phyloP scores from a whole-genome alignment of 2,113 vertebrate genomes.

The Empidonax traillii region DNA sequence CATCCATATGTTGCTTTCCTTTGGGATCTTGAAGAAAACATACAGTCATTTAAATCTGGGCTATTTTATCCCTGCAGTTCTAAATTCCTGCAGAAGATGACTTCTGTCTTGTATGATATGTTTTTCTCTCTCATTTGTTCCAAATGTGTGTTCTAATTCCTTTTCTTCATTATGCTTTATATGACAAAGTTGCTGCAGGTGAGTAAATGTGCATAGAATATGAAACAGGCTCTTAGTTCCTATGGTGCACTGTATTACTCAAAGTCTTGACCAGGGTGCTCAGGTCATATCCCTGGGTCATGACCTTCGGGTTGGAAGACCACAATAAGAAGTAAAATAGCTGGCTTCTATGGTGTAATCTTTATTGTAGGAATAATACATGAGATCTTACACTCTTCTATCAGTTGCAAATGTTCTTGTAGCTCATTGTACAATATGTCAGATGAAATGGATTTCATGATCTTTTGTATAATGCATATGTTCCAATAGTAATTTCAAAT shows the following conservation, averaged over 20 bases:
- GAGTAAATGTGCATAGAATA: background rate
- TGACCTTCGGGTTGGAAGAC: conserved; percentile 22
- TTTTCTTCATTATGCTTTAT: background rate
- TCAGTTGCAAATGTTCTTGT: conserved; percentile 56
- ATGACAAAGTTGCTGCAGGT: background rate
- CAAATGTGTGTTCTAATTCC: background rate
- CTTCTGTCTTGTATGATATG: background rate
- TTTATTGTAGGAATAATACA: conserved; percentile 63
- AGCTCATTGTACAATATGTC: conserved; percentile 58
- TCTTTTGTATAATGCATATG: conserved; percentile 69
- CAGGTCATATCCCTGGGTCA: background rate
- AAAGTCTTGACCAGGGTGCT: background rate
- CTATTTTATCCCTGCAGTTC: conserved; percentile 50
- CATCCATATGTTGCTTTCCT: conserved; percentile 57
- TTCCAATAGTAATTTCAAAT: conserved; percentile 65
- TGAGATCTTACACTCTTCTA: conserved; percentile 31
- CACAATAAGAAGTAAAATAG: conserved; percentile 2
- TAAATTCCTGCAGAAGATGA: conserved; percentile 22
- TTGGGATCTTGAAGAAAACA: conserved; percentile 56
- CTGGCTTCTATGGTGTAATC: conserved; percentile 23
- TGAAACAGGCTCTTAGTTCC: background rate
- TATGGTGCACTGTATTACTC: background rate
- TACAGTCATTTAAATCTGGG: conserved; percentile 53
- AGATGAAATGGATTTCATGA: conserved; percentile 64
- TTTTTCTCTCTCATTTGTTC: background rate